Evolutionary conservation across 2,113 vertebrate species (phyloP).

Genomic region (Grammomys surdaster): DNA sequence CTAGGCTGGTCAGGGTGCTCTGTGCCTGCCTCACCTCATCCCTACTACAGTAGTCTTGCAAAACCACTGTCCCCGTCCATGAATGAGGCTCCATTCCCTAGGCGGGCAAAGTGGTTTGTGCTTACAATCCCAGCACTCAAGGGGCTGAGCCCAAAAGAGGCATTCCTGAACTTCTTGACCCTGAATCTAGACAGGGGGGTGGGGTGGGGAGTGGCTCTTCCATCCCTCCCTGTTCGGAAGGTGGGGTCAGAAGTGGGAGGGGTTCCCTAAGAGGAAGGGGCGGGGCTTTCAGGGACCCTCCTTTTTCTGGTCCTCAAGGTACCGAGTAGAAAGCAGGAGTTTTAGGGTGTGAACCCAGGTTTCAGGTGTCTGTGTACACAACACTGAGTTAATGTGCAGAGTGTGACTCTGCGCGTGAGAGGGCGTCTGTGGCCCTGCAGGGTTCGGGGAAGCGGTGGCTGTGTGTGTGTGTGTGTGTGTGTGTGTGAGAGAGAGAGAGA

Average conservation of each 20-base stretch:
- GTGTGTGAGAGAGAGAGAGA: background rate
- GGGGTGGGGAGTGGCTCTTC: background rate
- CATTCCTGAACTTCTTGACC: background rate
- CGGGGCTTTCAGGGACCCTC: background rate
- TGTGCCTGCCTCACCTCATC: background rate
- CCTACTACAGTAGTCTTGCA: background rate
- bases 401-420: too few species aligned
- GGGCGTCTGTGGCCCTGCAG: background rate
- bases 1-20: background rate
- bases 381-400: background rate
- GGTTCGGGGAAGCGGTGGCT: background rate
- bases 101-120: too few species aligned
- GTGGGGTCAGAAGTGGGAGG: background rate
- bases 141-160: background rate
- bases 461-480: background rate
- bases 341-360: background rate
- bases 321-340: constrained; percentile 9
- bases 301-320: constrained; percentile 52
- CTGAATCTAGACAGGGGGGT: background rate
- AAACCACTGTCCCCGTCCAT: background rate
- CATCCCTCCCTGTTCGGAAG: background rate
- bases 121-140: background rate
- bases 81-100: background rate
- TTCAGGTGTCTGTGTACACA: background rate
- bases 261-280: background rate